phyloP scores from a whole-genome alignment of 2,797 vertebrate species.

The Acanthornis magna region DNA sequence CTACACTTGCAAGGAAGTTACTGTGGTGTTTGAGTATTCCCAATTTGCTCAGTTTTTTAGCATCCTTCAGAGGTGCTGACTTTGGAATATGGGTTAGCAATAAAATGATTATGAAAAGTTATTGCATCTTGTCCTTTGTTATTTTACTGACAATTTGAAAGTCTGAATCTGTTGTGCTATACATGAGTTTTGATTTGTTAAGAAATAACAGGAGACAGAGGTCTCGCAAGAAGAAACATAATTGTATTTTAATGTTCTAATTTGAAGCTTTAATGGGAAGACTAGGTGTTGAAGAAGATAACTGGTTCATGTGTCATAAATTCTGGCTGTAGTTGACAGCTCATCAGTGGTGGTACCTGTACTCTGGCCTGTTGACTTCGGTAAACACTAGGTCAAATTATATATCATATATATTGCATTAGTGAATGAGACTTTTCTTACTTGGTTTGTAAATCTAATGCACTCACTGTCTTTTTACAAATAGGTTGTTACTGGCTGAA shows the following conservation, averaged over 20 bases:
- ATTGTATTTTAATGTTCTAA: background rate
- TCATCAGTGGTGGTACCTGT: background rate
- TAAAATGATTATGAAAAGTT: background rate
- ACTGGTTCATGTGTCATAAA: background rate
- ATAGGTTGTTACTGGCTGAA: constrained; percentile 70
- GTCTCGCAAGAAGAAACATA: background rate
- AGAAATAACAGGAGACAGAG: background rate
- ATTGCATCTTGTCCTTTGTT: background rate
- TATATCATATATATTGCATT: background rate
- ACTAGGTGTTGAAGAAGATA: background rate
- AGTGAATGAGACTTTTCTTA: background rate
- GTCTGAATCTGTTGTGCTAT: background rate
- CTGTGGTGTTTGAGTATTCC: background rate
- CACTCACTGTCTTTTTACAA: constrained; percentile 33
- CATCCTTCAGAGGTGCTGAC: background rate
- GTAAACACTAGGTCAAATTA: background rate
- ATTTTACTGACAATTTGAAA: background rate
- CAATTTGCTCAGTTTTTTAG: background rate
- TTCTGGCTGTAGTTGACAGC: background rate
- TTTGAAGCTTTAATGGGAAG: background rate
- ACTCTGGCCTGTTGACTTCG: background rate
- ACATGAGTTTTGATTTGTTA: background rate
- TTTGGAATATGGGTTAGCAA: background rate
- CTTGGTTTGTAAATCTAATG: constrained; percentile 9
- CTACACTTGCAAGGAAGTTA: background rate